Evolutionary conservation across 2,113 vertebrate species (phyloP).

Genomic region (Tragelaphus scriptus): DNA sequence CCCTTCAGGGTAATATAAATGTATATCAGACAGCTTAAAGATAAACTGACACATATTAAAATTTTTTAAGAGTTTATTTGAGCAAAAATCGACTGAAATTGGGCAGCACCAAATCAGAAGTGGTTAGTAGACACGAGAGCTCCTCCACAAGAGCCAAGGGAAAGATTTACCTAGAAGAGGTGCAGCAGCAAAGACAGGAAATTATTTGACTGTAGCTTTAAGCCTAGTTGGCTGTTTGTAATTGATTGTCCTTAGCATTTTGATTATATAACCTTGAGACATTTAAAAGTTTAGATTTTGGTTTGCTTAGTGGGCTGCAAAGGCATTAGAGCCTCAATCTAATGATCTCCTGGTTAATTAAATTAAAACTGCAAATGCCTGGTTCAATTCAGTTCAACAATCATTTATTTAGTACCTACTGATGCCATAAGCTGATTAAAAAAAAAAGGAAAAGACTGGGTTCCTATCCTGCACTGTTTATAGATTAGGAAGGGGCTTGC

Average conservation of each 20-base stretch:
- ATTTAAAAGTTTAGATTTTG: not conserved
- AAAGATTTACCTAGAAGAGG: not conserved
- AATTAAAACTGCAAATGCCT: not conserved
- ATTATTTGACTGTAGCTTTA: not conserved
- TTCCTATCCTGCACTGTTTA: not conserved
- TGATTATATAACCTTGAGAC: not conserved
- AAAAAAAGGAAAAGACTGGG: not conserved
- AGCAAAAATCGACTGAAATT: not conserved
- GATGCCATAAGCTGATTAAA: not conserved
- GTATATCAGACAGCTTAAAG: not conserved
- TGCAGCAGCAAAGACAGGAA: not conserved
- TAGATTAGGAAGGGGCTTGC: not conserved
- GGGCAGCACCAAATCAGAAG: not conserved
- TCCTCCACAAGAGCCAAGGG: not conserved
- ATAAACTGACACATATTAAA: not conserved
- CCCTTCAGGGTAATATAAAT: not conserved
- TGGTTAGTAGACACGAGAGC: not conserved
- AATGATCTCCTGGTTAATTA: not conserved
- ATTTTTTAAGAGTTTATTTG: not conserved
- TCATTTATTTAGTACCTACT: not conserved
- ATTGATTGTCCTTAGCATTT: not conserved
- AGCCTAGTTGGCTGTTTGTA: not conserved
- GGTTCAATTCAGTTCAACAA: not conserved
- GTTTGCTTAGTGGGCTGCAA: not conserved
- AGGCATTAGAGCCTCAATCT: not conserved